Base-by-base conservation (phyloP, 2,113 vertebrate genomes). In the Perccottus glenii region DNA sequence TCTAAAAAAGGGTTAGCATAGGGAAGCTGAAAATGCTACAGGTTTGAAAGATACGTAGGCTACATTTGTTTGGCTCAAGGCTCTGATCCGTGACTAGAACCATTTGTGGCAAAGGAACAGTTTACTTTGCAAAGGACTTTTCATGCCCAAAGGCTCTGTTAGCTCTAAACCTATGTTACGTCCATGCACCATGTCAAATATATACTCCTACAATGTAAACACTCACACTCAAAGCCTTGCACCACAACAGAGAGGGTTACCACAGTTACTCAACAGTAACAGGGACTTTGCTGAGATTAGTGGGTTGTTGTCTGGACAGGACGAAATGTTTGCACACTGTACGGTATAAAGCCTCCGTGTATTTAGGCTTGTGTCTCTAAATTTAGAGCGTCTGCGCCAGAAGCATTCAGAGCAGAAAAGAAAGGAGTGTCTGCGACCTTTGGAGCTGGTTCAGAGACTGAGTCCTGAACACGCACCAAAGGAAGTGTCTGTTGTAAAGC, bases 351-450 rank as follows among this genome's bases (percentile, higher is more conserved):
- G 60, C 59, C 65, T 84, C 64, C 73, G 57, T 83, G 80, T 81
- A 74, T 82, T 86, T 74, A 81, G 75, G 68, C 59, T 27, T 64
- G 67, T 78, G 78, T 81, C 78, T 88, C 84, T 73, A 86, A 55
- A 86, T 84, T 55, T 71, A 60, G 78, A 85, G 81, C 43, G 74
- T 87, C 78, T 64, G 77, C 3, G 58, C 73, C 68, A 75, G 73
- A 4, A 82, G 80, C 36, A 46, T 59, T 66, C 40, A 2, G 33
- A 50, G 75, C 81, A 56, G 68, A 67, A 40, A 70, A 60, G 57
- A 50, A 73, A 72, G 82, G 75, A 81, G 82, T 64, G 70, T 65
- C 66, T 49, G 59, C 50, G 87, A 89, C 81, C 87, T 83, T 33
- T 75, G 70, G 44, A 79, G 74, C 9, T 1, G 32, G 83, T 76